Evolutionary conservation across 2,888 invertebrate species (phyloP).

Genomic region (Adineta ricciae): DNA sequence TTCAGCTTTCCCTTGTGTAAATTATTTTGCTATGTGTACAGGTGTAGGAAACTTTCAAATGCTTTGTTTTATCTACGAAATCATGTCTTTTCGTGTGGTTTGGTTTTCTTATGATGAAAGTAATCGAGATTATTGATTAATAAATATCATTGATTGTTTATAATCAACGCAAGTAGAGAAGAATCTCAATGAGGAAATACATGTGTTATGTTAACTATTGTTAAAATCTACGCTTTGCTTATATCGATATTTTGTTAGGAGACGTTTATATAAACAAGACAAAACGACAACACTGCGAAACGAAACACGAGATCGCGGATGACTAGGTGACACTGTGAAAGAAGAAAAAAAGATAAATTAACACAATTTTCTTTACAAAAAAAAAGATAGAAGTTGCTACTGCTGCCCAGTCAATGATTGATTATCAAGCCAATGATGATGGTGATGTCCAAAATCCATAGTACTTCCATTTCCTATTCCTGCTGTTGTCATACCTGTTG

Average conservation of each 20-base stretch:
- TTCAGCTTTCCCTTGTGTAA: neutral
- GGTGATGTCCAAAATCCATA: neutral
- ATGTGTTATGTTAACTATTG: no score
- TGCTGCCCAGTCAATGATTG: neutral
- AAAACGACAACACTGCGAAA: neutral
- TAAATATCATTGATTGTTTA: neutral
- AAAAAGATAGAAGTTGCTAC: neutral
- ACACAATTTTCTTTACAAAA: neutral
- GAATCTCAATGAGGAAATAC: no score
- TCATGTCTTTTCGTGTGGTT: neutral
- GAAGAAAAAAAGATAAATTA: neutral
- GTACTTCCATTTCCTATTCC: neutral
- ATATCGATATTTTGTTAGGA: neutral
- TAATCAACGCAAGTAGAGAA: no score
- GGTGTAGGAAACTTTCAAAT: neutral
- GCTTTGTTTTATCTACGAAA: neutral
- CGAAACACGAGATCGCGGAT: neutral
- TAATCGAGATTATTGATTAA: neutral
- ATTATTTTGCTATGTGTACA: neutral
- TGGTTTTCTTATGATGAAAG: neutral
- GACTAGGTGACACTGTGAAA: conserved; percentile 10
- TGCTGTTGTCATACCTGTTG: neutral
- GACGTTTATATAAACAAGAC: neutral
- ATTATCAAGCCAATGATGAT: conserved; percentile 9
- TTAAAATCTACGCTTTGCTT: neutral